Evolutionary conservation across 2,113 vertebrate genomes (phyloP).

Genomic region (Pollimyrus isidori): DNA sequence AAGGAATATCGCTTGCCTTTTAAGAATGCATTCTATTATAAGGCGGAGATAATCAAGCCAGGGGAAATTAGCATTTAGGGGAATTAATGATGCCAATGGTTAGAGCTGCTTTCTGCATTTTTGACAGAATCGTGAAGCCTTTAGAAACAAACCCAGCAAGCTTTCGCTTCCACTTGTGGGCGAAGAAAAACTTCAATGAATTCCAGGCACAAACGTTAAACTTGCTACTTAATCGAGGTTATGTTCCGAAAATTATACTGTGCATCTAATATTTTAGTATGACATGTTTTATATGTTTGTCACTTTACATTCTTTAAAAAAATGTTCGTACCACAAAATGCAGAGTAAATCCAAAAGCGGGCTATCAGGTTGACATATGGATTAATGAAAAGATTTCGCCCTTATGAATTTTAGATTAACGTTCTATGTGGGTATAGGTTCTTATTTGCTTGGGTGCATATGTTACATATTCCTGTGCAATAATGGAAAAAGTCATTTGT

Average conservation of each 20-base stretch:
- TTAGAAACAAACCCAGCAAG: background rate
- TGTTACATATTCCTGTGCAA: background rate
- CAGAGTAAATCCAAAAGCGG: background rate
- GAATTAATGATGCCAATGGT: background rate
- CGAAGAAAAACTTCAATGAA: background rate
- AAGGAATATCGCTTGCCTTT: background rate
- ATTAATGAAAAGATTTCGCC: background rate
- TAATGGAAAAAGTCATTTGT: background rate
- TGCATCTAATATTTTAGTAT: background rate
- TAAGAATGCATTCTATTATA: conserved; percentile 1
- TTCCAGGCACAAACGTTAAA: background rate
- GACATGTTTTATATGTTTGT: background rate
- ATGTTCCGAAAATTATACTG: background rate
- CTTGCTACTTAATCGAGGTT: background rate
- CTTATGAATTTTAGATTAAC: background rate
- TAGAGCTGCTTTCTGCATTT: background rate
- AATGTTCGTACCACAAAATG: background rate
- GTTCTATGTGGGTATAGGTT: background rate
- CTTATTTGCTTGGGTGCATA: background rate
- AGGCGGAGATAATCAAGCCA: background rate
- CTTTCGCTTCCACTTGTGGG: background rate
- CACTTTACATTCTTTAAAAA: background rate
- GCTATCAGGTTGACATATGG: background rate
- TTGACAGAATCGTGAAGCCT: background rate
- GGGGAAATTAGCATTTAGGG: background rate